Conservation (phyloP, 2,888 invertebrate genomes). For the Andrena hattorfiana region DNA sequence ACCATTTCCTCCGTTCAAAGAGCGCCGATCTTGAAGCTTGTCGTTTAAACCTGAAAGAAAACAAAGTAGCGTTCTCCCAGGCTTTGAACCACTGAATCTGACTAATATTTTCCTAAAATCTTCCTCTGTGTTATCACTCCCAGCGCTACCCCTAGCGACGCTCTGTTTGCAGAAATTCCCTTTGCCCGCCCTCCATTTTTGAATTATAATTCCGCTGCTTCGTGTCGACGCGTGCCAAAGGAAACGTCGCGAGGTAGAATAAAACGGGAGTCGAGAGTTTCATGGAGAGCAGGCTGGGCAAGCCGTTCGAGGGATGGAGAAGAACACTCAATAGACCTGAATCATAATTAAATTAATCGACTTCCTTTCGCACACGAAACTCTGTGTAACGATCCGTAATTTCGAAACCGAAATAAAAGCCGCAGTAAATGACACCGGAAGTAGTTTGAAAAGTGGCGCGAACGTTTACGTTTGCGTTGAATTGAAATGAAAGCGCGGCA, state of each 20-base stretch:
- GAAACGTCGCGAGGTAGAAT: slow-evolving; percentile 20
- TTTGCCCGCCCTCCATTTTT: slow-evolving; percentile 20
- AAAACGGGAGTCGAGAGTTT: slow-evolving; percentile 8
- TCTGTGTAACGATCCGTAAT: not conserved
- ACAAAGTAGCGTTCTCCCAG: too few relatives aligned
- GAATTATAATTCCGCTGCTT: slow-evolving; percentile 34
- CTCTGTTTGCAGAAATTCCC: not conserved
- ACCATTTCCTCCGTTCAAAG: too few relatives aligned
- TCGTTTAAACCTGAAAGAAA: too few relatives aligned
- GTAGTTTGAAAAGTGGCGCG: not conserved
- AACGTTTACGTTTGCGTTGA: not conserved
- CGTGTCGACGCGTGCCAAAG: slow-evolving; percentile 19
- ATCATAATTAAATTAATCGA: slow-evolving; percentile 63
- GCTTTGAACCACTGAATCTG: too few relatives aligned
- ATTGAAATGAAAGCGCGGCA: not conserved
- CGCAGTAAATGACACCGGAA: not conserved
- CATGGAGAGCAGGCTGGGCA: not conserved
- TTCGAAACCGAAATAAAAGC: not conserved
- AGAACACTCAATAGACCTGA: slow-evolving; percentile 38
- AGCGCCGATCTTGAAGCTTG: too few relatives aligned
- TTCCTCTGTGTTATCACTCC: too few relatives aligned
- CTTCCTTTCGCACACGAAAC: not conserved
- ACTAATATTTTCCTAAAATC: too few relatives aligned
- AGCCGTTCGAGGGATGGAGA: slow-evolving; percentile 1
- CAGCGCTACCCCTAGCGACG: not conserved